Evolutionary conservation across 1,140 invertebrate species (phyloP), one percentile per base, ranked within the genome.

Genomic region (Caenorhabditis inopinata): DNA sequence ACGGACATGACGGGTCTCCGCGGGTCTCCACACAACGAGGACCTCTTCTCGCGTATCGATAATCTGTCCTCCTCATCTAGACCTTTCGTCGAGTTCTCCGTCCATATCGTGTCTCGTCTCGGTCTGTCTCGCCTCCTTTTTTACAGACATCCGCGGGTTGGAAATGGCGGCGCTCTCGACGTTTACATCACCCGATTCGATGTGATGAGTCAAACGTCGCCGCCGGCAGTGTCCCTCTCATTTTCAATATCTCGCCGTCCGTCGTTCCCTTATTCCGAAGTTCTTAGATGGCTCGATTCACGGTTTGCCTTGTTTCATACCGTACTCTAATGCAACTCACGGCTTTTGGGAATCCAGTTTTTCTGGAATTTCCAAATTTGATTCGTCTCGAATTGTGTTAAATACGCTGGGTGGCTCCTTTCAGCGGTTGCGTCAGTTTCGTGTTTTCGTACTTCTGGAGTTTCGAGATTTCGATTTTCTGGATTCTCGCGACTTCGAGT

Each of bases 11-110:
- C n/a, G n/a, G n/a, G n/a, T n/a, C n/a, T n/a, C n/a, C n/a, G n/a
- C n/a, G n/a, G n/a, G n/a, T n/a, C n/a, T n/a, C n/a, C n/a, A n/a
- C n/a, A n/a, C 42, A 75, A 35, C 25, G 32, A 74, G n/a, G 68
- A 45, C 38, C 35, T 45, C 35, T 74, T 25, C 47, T n/a, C n/a
- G n/a, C n/a, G n/a, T 27, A 35, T 29, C 18, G 45, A 75, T 75
- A 47, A 48, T 75, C 74, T 75, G 9, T 75, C 35, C 74, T 47
- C 42, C 74, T 75, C 74, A 49, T 75, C 74, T 75, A 14, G 25
- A 47, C 47, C 74, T 75, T 75, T 48, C 74, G 46, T 18, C 14
- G 47, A 75, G 74, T 75, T 47, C 42, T 12, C 68, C 11, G n/a
- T n/a, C n/a, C n/a, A 5, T 18, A 42, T 42, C 14, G 14, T 42